phyloP scores from a whole-genome alignment of 2,797 vertebrate species.

The Pantherophis alleghaniensis region DNA sequence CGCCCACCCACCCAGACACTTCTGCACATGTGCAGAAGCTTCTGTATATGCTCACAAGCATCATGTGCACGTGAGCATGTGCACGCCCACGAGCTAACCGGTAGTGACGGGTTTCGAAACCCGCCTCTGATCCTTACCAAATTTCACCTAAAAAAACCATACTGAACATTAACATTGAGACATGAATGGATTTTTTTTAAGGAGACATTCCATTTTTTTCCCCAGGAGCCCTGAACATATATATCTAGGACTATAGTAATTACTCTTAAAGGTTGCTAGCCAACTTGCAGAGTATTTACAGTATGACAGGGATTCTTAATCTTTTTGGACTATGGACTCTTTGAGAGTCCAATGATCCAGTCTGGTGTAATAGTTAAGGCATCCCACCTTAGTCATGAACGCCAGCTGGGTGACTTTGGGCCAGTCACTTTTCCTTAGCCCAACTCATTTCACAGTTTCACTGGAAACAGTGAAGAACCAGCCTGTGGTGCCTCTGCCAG shows the following conservation, averaged over 20 bases:
- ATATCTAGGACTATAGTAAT: neutral
- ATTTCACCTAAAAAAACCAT: neutral
- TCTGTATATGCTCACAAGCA: too few relatives aligned
- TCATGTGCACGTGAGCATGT: fast-evolving
- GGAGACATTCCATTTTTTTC: neutral
- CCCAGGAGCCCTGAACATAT: neutral
- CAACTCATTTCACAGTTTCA: neutral
- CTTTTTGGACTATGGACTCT: neutral
- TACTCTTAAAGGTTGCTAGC: neutral
- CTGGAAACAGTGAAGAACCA: too few relatives aligned
- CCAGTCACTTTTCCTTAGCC: too few relatives aligned
- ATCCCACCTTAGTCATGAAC: neutral
- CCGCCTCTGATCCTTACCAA: neutral
- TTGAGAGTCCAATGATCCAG: neutral
- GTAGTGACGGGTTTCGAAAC: too few relatives aligned
- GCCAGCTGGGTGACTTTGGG: neutral
- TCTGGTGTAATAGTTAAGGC: too few relatives aligned
- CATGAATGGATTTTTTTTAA: neutral
- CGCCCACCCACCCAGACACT: too few relatives aligned
- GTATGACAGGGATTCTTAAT: neutral
- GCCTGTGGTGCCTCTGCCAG: too few relatives aligned
- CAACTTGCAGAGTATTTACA: neutral
- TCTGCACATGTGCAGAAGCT: too few relatives aligned
- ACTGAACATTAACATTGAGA: too few relatives aligned
- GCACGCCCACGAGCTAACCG: too few relatives aligned